A percentile compares a stretch with the other conserved stretches of the same genome.
These are phyloP conservation scores for Icerya purchasi DNA, from an alignment of 2,888 invertebrate species.

Conservation along the genomic window DNA sequence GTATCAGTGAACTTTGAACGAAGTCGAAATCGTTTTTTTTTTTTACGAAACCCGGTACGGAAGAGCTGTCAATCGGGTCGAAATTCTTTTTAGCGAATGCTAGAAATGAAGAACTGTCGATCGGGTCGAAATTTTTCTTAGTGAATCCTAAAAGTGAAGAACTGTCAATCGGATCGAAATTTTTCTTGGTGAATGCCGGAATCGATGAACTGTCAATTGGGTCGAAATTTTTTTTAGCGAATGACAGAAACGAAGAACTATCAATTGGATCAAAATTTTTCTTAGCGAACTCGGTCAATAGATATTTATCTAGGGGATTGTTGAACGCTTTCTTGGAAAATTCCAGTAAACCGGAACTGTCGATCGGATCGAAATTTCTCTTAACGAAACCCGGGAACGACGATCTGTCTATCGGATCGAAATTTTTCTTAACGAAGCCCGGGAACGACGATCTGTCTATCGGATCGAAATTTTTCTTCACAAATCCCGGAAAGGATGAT, in stretches of 20 bases:
- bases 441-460: background rate
- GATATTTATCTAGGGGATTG: background rate
- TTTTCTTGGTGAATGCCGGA: background rate
- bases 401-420: background rate
- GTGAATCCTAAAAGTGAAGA: background rate
- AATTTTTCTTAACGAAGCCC: background rate
- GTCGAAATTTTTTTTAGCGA: background rate
- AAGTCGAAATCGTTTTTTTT: no score
- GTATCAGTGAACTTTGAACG: no score
- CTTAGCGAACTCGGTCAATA: background rate
- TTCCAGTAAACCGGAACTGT: background rate
- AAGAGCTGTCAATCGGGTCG: slow-evolving; percentile 29
- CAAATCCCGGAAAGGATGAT: background rate
- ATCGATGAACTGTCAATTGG: background rate
- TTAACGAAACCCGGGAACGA: background rate
- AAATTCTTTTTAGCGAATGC: slow-evolving; percentile 20
- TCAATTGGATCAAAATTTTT: background rate
- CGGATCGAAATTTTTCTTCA: background rate
- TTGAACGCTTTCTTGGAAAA: background rate
- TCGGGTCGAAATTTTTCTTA: background rate
- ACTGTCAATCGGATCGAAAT: background rate
- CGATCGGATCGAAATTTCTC: background rate
- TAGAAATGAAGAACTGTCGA: background rate
- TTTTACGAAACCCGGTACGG: slow-evolving; percentile 29
- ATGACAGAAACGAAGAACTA: background rate